Evolutionary conservation across 2,113 vertebrate species (phyloP), one percentile per base, ranked within the genome.

Genomic region (Corvus hawaiiensis): DNA sequence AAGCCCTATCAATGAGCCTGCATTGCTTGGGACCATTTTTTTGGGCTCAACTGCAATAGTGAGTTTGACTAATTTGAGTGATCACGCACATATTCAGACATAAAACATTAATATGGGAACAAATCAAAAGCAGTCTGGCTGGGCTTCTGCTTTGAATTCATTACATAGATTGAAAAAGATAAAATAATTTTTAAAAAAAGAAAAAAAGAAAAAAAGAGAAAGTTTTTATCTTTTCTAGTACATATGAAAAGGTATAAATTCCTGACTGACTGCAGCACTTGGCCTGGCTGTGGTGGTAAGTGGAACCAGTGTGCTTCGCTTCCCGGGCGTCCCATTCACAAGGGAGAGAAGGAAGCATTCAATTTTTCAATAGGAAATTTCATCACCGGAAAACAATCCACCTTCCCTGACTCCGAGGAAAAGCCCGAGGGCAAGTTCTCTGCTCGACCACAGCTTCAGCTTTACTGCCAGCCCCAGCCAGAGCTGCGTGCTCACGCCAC

Each of bases 361-460:
- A 76, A 71, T 90, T 89, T 89, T 87, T 90, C 85, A 94, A 93
- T n/a, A 88, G 82, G 80, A 89, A 94, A 94, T 68, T 72, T 91
- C 64, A 49, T 51, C 3, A 3, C 52, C 2, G 0, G 74, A 96
- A 95, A 95, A 95, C 86, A 89, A 95, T 86, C 72, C 89, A 88
- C 94, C 95, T 88, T 94, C 85, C 85, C 13, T 2, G 27, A 39
- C 39, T 30, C 46, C 0, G 0, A 73, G 72, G 74, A 71, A 63
- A 41, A 88, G 79, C 59, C 1, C 2, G 41, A 85, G 93, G 78
- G 33, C 0, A 0, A 87, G 35, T 21, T 55, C 28, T 39, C 67
- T 80, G 43, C 78, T 62, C 7, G 0, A 9, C 67, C 58, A 75
- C 4, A 9, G 87, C 7, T 82, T 35, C 20, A 32, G 58, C 77